Evolutionary conservation across 2,797 vertebrate genomes (phyloP), one percentile per base, ranked within the genome.

Genomic region (Octomys mimax): DNA sequence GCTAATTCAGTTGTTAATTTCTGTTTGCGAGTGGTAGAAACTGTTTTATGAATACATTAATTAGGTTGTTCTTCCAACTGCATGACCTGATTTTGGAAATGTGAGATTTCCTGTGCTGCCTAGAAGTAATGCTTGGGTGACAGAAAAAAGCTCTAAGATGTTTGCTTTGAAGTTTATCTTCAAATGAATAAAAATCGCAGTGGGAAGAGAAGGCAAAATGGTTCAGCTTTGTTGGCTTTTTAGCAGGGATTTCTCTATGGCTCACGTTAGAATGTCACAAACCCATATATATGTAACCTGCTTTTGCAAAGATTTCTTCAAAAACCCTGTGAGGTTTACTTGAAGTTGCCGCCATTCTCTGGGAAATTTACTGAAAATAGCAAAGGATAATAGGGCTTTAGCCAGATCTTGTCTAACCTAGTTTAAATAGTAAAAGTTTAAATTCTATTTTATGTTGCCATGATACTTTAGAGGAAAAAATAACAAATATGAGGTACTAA

Each of bases 141-240:
- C 96, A 96, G 96, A 92, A 75, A 94, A 87, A 97, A 81, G 39
- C 70, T 96, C 70, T 93, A 83, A 96, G 88, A 89, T 94, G 66
- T 93, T 91, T 89, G 59, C 95, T 96, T 96, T 97, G 96, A 96
- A 89, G 92, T 95, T 97, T 92, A 71, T 93, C 96, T 96, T 97
- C 94, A 97, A 91, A 93, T 88, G 96, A 94, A 94, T 94, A 71
- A 96, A 94, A 97, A 95, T 93, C 92, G 95, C 62, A 96, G 95
- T 91, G 77, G 93, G 90, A 90, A 95, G 79, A 90, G 31, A 87
- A 85, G 73, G 83, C 62, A 95, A 61, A 78, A 83, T 59, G 77
- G 89, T 86, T 90, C 87, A 85, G 83, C 91, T 96, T 84, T 94
- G 87, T 82, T 97, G 84, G 21, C 91, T 96, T 87, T 96, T 97